Evolutionary conservation across 2,797 vertebrate genomes (phyloP), one percentile per base, ranked within the genome.

Genomic region (Lagorchestes hirsutus): DNA sequence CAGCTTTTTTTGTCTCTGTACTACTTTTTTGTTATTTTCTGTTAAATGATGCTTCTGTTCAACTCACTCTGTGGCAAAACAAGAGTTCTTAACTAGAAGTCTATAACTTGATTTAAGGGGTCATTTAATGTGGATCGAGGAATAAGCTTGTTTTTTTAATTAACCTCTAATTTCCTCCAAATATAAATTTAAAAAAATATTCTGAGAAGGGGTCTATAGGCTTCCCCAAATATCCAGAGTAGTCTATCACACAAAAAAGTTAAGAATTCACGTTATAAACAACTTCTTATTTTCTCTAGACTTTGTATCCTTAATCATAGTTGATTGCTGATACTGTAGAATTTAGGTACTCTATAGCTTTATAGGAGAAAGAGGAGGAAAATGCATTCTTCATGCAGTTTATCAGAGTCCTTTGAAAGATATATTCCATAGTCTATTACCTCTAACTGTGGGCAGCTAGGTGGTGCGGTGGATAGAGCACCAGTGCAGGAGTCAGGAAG

Each of bases 321-420:
- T 87, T 97, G 92, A 16, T 95, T 94, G 93, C 1, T 13, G 91
- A 29, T 62, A 0, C 1, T 87, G 67, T 92, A 97, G 95, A 94
- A 93, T 93, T 1, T 1, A 93, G 6, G 10, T 54, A 13, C 13
- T 54, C 3, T 57, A 54, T 95, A 54, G 4, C 94, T 97, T 96
- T 91, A 10, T 24, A 46, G 22, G 74, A 87, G 90, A 96, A 90
- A 27, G 6, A 1, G 3, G 34, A 93, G 14, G 93, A 94, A 93
- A 74, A 94, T 52, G 5, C 87, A 3, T 46, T 24, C n/a, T 40
- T 5, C 50, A 31, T 16, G 24, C 56, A 91, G 14, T 14, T 24
- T 91, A 8, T 93, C 8, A 87, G 27, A 90, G n/a, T 90, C 34
- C 8, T 55, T 93, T 31, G 59, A 91, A 54, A 34, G 54, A 27